Evolutionary conservation across 2,113 vertebrate genomes (phyloP).

Genomic region (Apteryx mantelli): DNA sequence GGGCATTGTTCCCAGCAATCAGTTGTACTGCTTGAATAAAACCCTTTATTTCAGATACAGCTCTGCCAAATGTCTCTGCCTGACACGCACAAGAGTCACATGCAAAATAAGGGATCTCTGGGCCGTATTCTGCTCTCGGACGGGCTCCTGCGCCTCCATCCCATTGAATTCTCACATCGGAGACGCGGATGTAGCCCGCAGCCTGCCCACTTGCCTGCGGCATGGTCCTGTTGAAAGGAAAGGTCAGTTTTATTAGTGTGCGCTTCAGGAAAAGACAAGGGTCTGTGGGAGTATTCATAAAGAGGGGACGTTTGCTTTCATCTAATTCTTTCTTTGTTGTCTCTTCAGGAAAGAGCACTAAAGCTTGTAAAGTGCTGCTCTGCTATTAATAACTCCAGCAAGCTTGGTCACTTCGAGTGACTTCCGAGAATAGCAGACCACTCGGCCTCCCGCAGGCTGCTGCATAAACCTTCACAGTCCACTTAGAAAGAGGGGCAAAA

Average conservation of each 20-base stretch:
- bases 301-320: neutral
- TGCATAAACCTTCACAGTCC: neutral
- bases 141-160: neutral
- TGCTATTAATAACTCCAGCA: neutral
- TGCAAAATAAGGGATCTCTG: neutral
- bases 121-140: neutral
- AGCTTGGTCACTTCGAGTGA: neutral
- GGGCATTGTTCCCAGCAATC: neutral
- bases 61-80: neutral
- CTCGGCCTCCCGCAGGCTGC: neutral
- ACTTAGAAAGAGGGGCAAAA: neutral
- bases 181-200: neutral
- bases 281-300: neutral
- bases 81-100: neutral
- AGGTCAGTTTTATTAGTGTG: neutral
- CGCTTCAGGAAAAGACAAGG: neutral
- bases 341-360: neutral
- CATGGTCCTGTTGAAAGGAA: fast-evolving
- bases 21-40: neutral
- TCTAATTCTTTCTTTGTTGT: neutral
- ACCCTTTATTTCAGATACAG: neutral
- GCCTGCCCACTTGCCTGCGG: neutral
- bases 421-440: neutral
- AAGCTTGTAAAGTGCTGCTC: neutral
- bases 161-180: neutral